Base-by-base conservation (phyloP, 2,797 vertebrate species). In the Schizothorax lantsangensis region DNA sequence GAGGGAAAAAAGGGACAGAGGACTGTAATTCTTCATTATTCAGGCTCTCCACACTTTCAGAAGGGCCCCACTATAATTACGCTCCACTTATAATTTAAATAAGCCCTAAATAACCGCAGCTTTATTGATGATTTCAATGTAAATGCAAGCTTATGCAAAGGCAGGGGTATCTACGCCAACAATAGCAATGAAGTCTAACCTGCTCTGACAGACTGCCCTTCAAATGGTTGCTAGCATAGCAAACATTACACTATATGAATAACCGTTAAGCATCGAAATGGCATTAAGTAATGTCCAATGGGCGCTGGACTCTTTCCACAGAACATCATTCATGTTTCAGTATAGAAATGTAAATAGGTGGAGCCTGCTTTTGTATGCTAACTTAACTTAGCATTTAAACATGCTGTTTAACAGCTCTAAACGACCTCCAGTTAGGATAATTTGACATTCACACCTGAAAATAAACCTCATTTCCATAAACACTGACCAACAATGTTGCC, bases 11-110 rank as follows among this genome's bases (percentile, higher is more conserved):
- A 69, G 69, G 30, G 36, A 79, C 54, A 77, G 64, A 64, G 36
- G 33, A 83, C 33, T 21, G 17, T 73, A 82, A 75, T 85, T 83
- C 74, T 87, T 59, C 26, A 80, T 85, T 88, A 88, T 66, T 75
- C 36, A 87, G 40, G 52, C 86, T 73, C 74, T 85, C 57, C 78
- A 75, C 84, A 84, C 66, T 49, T 47, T 74, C 78, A 74, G 78
- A 19, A 86, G 54, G 45, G 69, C 11, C 66, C 38, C 54, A 73
- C 69, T 86, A 49, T 81, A 86, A 80, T 86, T 86, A 86, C 11
- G 12, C 68, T 14, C 38, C 14, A 38, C 52, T 80, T 74, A 49
- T 66, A 81, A 81, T 81, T 73, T 81, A 74, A 30, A 81, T 26
- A 81, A 86, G 54, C 78, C 43, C 43, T 86, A 86, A 86, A 86